phyloP scores from a whole-genome alignment of 2,797 vertebrate genomes.

The Hyperoplus immaculatus region DNA sequence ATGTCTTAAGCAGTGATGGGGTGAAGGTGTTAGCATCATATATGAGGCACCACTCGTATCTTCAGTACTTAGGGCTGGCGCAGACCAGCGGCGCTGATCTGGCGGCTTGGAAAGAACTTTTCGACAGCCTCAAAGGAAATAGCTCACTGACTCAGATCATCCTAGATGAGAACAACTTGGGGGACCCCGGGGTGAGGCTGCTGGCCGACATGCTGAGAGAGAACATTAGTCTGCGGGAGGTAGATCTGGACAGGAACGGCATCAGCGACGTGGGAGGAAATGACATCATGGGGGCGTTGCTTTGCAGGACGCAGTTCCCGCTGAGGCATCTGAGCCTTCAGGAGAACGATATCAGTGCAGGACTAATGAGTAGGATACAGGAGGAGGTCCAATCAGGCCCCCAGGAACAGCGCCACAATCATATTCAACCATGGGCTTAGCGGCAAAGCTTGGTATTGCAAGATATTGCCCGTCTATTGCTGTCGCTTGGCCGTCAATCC shows the following conservation, averaged over 20 bases:
- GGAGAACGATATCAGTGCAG: conserved; percentile 82
- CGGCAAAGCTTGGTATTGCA: no score
- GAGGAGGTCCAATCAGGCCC: conserved; percentile 61
- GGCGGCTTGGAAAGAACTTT: conserved; percentile 85
- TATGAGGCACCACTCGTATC: conserved; percentile 81
- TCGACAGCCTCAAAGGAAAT: conserved; percentile 84
- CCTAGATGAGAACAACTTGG: conserved; percentile 85
- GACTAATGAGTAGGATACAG: conserved; percentile 82
- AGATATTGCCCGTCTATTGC: no score
- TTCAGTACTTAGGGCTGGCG: conserved; percentile 86
- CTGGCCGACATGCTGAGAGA: conserved; percentile 81
- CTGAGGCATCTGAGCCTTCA: conserved; percentile 84
- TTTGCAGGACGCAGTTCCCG: conserved; percentile 62
- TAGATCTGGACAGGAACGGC: conserved; percentile 85
- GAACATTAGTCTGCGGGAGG: conserved; percentile 76
- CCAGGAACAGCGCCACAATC: no score
- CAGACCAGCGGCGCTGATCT: conserved; percentile 76
- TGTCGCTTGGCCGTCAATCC: no score
- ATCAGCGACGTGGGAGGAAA: conserved; percentile 85
- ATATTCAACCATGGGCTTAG: no score
- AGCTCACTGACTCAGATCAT: conserved; percentile 80
- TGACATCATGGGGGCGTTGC: conserved; percentile 81
- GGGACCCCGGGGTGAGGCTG: conserved; percentile 83
- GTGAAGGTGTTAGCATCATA: conserved; percentile 82
- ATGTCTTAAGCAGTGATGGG: conserved; percentile 81